A percentile compares a stretch with the other conserved stretches of the same genome.
Evolutionary conservation across 1,140 invertebrate species (phyloP).

Genomic region (Chrysopa pallens): DNA sequence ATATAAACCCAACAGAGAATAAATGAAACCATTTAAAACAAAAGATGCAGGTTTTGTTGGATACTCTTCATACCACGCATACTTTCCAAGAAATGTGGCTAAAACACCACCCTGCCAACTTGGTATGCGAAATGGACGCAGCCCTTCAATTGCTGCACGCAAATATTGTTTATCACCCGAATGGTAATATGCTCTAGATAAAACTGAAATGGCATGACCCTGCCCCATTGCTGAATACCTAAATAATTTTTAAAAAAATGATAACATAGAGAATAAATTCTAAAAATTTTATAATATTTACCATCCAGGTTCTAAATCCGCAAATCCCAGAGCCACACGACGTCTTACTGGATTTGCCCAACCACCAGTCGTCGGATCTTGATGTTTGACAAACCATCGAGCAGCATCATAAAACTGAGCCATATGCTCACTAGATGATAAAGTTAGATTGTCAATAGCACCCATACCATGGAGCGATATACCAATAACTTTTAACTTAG

Average conservation of each 20-base stretch:
- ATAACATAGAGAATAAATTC: slow-evolving; percentile 2
- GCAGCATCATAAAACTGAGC: slow-evolving; percentile 84
- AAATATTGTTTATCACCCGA: slow-evolving; percentile 68
- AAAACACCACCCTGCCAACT: slow-evolving; percentile 63
- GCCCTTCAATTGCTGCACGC: slow-evolving; percentile 56
- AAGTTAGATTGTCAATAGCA: slow-evolving; percentile 60
- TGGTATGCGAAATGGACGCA: slow-evolving; percentile 61
- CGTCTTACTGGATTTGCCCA: slow-evolving; percentile 78
- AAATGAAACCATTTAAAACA: slow-evolving; percentile 98
- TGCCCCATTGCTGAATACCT: slow-evolving; percentile 96
- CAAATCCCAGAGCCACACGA: slow-evolving; percentile 54
- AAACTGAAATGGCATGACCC: slow-evolving; percentile 86
- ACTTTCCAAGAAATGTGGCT: slow-evolving; percentile 56
- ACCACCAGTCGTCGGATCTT: slow-evolving; percentile 62
- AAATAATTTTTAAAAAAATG: background rate
- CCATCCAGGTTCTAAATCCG: slow-evolving; percentile 72
- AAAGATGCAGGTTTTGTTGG: slow-evolving; percentile 88
- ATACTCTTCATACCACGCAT: slow-evolving; percentile 92
- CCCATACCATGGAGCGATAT: slow-evolving; percentile 59
- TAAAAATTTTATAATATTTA: slow-evolving; percentile 13
- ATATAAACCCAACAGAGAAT: slow-evolving; percentile 89
- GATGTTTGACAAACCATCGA: slow-evolving; percentile 80
- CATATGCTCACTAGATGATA: slow-evolving; percentile 69
- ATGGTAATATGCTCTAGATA: slow-evolving; percentile 74
- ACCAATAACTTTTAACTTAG: slow-evolving; percentile 52